A percentile compares a stretch with the other conserved stretches of the same genome.
These are phyloP conservation scores for Acridotheres tristis DNA, from an alignment of 2,797 vertebrate genomes.

Conservation along the genomic window DNA sequence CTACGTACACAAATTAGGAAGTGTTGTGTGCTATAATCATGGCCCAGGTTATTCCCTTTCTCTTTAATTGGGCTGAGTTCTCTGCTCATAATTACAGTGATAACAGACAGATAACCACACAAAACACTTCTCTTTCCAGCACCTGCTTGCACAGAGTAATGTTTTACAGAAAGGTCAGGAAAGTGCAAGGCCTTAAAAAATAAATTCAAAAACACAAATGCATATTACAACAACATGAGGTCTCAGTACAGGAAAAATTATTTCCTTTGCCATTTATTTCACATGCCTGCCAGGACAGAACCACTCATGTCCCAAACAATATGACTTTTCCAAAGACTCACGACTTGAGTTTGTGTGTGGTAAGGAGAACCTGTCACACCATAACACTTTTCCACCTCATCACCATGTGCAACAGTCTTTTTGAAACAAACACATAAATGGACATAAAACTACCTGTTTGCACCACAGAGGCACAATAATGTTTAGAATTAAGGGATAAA, in stretches of 20 bases:
- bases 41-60: not conserved
- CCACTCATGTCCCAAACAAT: not conserved
- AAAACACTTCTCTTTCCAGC: not conserved
- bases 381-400: not conserved
- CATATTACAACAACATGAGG: not conserved
- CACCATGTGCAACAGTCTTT: not conserved
- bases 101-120: not conserved
- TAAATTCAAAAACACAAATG: not conserved
- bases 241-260: not conserved
- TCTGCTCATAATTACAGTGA: not conserved
- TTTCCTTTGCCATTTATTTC: not conserved
- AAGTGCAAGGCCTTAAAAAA: not conserved
- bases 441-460: not conserved
- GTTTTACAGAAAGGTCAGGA: not conserved
- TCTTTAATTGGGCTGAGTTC: not conserved
- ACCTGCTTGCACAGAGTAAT: not conserved
- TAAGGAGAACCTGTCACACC: not conserved
- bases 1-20: not conserved
- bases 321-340: not conserved
- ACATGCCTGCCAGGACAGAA: not conserved
- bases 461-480: not conserved
- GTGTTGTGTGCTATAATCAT: not conserved
- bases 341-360: not conserved
- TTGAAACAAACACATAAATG: not conserved
- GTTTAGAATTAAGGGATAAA: not conserved